Conservation (phyloP, 2,888 invertebrate species). For the Callyntrura guangdongensis region DNA sequence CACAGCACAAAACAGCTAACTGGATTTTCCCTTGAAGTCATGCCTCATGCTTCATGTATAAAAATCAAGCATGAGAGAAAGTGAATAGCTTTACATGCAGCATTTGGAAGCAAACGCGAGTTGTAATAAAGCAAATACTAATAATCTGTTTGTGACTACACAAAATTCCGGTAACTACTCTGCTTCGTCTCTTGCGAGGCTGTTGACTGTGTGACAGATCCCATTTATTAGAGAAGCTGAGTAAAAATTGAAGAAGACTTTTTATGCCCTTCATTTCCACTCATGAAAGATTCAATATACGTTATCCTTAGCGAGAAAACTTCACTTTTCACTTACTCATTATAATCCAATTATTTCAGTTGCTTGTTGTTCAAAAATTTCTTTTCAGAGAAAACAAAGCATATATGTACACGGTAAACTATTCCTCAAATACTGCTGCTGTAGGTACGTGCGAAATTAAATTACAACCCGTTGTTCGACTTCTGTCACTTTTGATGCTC, state of each 20-base stretch:
- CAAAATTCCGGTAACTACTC: background rate
- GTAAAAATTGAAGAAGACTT: background rate
- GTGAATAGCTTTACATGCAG: no score
- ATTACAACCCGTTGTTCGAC: no score
- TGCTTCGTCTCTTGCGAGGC: constrained; percentile 18
- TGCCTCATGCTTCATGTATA: constrained; percentile 42
- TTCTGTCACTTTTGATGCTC: no score
- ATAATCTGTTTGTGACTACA: constrained; percentile 26
- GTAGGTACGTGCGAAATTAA: no score
- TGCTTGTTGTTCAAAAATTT: background rate
- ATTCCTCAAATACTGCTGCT: no score
- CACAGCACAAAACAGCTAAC: constrained; percentile 26
- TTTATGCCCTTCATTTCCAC: constrained; percentile 20
- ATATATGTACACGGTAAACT: no score
- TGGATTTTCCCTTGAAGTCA: constrained; percentile 65
- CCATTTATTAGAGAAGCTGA: background rate
- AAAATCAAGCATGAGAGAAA: background rate
- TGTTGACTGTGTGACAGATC: constrained; percentile 7
- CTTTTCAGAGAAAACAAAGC: no score
- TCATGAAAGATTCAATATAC: constrained; percentile 1
- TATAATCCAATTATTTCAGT: background rate
- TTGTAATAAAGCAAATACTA: background rate
- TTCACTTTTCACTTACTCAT: background rate
- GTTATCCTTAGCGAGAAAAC: background rate
- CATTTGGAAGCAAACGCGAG: background rate